Evolutionary conservation across 37 sponge, comb jelly and placozoan species (phyloP), one percentile per base, ranked within the genome.

Genomic region (Bolinopsis microptera): DNA sequence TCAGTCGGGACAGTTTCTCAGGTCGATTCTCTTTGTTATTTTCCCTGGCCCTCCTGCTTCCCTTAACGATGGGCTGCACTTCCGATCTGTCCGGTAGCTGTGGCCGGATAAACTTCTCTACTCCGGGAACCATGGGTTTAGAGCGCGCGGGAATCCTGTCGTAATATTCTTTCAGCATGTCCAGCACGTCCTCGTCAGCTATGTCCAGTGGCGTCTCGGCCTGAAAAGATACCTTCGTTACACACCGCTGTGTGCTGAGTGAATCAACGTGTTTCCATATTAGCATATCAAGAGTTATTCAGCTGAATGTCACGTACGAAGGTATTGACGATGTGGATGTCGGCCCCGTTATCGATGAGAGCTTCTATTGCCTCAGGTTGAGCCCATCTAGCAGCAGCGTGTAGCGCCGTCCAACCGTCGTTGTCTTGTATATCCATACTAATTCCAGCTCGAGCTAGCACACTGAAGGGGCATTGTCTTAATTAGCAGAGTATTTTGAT

Each of bases 351-450:
- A n/a, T 86, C 61, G 21, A 86, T 86, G 0, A 86, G 90, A 1
- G 61, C 41, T 25, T 86, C 90, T 39, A 86, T 86, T 1, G 90
- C 90, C 26, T 86, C 90, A 18, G 90, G 90, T 86, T 86, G 90
- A 27, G 61, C 90, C 90, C 90, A 86, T 40, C 30, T 86, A 28
- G 90, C 90, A 3, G 90, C 90, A 0, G 61, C 90, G 24, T 86
- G 90, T 16, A 86, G 90, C 2, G 90, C 30, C n/a, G 90, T 86
- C 90, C 90, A 86, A 0, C 90, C 90, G 61, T 86, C 90, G 9
- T 86, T 86, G 90, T 86, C 90, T 39, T 86, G 90, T 13, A 41
- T 41, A 48, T 86, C 36, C 90, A 86, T 35, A 26, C 61, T 86
- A 1, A 86, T 41, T 2, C 61, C 61, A 1, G 90, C 90, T 40